Evolutionary conservation across 2,113 vertebrate species (phyloP).

Genomic region (Pelecanoides urinatrix): DNA sequence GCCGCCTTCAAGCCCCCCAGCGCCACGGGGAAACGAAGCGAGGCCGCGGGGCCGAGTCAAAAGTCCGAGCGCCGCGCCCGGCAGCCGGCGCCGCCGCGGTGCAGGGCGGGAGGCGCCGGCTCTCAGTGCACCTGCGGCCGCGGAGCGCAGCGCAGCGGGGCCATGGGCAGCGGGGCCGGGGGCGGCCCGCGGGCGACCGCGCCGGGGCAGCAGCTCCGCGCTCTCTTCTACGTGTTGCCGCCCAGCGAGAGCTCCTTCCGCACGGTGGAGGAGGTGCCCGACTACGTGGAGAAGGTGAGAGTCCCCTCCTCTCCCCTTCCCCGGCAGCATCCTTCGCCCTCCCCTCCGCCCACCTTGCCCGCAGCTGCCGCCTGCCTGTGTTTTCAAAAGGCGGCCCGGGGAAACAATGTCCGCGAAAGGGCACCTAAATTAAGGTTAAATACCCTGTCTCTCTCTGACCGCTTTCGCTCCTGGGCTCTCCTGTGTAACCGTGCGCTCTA

Average conservation of each 20-base stretch:
- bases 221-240: conserved; percentile 80
- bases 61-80: background rate
- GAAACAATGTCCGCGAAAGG: fast-evolving
- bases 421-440: background rate
- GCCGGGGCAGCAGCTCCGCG: conserved; percentile 69
- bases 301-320: background rate
- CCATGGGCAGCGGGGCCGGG: background rate
- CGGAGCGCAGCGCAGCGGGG: background rate
- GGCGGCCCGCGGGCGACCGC: background rate
- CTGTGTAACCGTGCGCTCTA: background rate
- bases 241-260: conserved; percentile 83
- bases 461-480: background rate
- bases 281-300: conserved; percentile 87
- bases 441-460: background rate
- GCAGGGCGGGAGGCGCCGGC: background rate
- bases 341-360: background rate
- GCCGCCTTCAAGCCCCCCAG: background rate
- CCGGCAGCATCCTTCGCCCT: background rate
- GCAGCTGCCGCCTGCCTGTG: background rate
- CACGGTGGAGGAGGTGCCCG: conserved; percentile 81
- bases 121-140: background rate
- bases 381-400: too few relatives aligned
- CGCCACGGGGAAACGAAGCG: fast-evolving
- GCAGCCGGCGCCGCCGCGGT: background rate
- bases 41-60: fast-evolving